Evolutionary conservation across 2,888 invertebrate species (phyloP), one percentile per base, ranked within the genome.

Genomic region (Aphidius colemani): DNA sequence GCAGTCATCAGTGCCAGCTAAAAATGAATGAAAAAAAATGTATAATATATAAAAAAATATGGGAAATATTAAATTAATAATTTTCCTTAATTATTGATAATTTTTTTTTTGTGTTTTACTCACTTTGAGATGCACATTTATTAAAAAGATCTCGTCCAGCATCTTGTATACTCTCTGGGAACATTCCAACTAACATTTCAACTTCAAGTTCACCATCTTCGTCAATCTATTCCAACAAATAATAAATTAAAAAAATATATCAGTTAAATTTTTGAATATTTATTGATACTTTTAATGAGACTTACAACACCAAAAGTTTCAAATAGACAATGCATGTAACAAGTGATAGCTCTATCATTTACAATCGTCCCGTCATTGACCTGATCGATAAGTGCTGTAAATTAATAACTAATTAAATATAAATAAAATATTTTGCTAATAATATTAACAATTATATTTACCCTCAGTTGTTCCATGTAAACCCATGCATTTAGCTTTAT

Each of bases 251-350:
- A 49, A 9, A 18, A 48, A 9, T 1, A 11, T 30, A 45, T 49
- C 1, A 8, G 49, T 41, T 48, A 40, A 44, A n/a, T 18, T 53
- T 13, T 53, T 0, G n/a, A 40, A 18, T 30, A 11, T 30, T 44
- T 2, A 39, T 7, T 11, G 11, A 53, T 9, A 0, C 62, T 13
- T 46, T 39, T 10, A 46, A 43, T 43, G 44, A 57, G 18, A 57
- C 70, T 75, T 72, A 81, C 81, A 74, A 81, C 67, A 63, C 79
- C 76, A 64, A 81, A 76, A 4, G 80, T 70, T 9, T 76, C 75
- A 49, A 81, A 71, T 18, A 81, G 71, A 60, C 81, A 81, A 67
- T 64, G 71, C 76, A 80, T 78, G 72, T 81, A 81, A 66, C 81
- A 81, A 10, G 78, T 77, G 40, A 81, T 66, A n/a, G 66, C 62